phyloP scores from a whole-genome alignment of 2,888 invertebrate genomes.

The Mactromeris polynyma region DNA sequence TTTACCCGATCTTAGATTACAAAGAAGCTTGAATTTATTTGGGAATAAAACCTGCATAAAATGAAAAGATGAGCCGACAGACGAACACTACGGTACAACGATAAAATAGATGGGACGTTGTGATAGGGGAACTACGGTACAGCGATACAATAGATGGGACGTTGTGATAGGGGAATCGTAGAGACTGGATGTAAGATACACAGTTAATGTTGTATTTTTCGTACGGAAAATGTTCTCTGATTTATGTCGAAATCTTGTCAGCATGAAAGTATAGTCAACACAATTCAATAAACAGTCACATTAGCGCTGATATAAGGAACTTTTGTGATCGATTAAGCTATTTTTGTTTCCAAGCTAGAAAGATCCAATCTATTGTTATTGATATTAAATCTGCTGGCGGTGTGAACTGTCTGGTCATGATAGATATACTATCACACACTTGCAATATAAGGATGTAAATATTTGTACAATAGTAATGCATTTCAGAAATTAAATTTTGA shows the following conservation, averaged over 20 bases:
- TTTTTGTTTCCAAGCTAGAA: not conserved
- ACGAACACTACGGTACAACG: constrained; percentile 20
- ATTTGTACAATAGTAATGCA: not conserved
- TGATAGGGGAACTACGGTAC: not conserved
- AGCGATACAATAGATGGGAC: constrained; percentile 28
- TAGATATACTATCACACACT: not conserved
- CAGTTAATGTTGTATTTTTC: not conserved
- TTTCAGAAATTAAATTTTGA: not conserved
- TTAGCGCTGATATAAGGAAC: not conserved
- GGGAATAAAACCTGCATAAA: constrained; percentile 56
- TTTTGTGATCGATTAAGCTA: not conserved
- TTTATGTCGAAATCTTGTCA: not conserved
- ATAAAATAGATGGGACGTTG: not conserved
- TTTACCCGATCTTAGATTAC: constrained; percentile 42
- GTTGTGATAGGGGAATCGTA: not conserved
- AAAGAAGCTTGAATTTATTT: constrained; percentile 52
- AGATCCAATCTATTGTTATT: not conserved
- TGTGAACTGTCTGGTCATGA: not conserved
- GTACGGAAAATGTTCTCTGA: not conserved
- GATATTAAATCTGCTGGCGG: not conserved
- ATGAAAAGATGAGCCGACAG: constrained; percentile 22
- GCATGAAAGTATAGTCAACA: not conserved
- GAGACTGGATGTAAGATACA: not conserved
- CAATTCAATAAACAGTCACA: not conserved
- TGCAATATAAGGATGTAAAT: not conserved